Evolutionary conservation across 2,797 vertebrate species (phyloP).

Genomic region (Characodon lateralis): DNA sequence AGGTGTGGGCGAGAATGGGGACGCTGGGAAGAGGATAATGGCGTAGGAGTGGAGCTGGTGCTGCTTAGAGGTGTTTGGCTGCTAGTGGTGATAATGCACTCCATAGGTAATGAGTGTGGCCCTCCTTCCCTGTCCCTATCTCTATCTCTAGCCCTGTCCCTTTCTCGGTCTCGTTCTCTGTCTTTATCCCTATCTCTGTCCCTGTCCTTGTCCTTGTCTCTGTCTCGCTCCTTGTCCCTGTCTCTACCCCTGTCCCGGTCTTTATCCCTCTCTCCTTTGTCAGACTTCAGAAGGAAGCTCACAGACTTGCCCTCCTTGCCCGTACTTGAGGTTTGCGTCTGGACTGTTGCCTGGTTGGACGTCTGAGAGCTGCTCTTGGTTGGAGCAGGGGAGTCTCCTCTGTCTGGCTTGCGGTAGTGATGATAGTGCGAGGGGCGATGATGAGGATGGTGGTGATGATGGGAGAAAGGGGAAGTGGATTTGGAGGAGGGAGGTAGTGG

Average conservation of each 20-base stretch:
- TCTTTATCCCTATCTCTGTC: conserved; percentile 32
- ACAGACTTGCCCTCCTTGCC: conserved; percentile 85
- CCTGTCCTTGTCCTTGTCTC: conserved; percentile 52
- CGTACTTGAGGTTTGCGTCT: conserved; percentile 76
- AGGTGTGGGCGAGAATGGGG: conserved; percentile 79
- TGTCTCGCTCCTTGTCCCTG: conserved; percentile 46
- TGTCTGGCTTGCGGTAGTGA: conserved; percentile 87
- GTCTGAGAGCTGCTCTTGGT: conserved; percentile 69
- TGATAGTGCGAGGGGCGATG: conserved; percentile 89
- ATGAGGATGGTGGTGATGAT: conserved; percentile 86
- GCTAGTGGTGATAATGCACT: conserved; percentile 48
- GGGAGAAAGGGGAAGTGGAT: conserved; percentile 84
- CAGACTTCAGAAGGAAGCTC: conserved; percentile 81
- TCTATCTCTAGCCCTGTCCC: conserved; percentile 14
- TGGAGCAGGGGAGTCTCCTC: conserved; percentile 82
- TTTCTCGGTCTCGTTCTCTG: background rate
- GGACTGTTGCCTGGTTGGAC: conserved; percentile 74
- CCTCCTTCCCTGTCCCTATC: conserved; percentile 66
- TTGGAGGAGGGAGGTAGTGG: conserved; percentile 89
- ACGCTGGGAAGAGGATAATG: conserved; percentile 75
- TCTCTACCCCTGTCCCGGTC: conserved; percentile 79
- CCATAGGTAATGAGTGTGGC: conserved; percentile 70
- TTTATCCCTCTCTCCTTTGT: conserved; percentile 81
- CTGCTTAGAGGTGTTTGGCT: conserved; percentile 69
- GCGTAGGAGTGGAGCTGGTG: conserved; percentile 79